Evolutionary conservation across 2,113 vertebrate species (phyloP).

Genomic region (Ondatra zibethicus): DNA sequence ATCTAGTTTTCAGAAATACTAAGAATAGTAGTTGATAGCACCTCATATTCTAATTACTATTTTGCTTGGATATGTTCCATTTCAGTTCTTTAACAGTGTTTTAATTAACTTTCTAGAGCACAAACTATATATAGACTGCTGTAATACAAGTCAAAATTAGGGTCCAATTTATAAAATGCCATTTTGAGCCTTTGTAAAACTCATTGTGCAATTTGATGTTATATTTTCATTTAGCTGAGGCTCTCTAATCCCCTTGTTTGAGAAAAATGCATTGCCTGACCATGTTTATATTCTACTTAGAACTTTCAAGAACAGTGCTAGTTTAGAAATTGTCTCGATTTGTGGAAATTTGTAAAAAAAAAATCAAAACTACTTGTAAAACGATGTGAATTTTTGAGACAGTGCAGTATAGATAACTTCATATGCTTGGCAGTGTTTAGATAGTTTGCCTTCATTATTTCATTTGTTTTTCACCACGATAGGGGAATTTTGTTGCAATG

Average conservation of each 20-base stretch:
- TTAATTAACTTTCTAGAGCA: conserved; percentile 46
- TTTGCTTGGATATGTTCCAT: conserved; percentile 48
- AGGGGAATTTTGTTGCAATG: neutral
- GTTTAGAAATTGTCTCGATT: conserved; percentile 53
- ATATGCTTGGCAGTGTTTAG: conserved; percentile 12
- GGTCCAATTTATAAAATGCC: conserved; percentile 46
- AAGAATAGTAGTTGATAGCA: neutral
- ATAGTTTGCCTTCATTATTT: conserved; percentile 52
- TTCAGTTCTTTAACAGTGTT: conserved; percentile 21
- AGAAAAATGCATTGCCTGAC: conserved; percentile 24
- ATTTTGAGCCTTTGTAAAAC: conserved; percentile 46
- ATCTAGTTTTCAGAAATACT: conserved; percentile 43
- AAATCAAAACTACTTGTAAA: conserved; percentile 65
- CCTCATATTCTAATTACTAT: conserved; percentile 13
- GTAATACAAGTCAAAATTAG: neutral
- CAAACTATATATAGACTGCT: conserved; percentile 17
- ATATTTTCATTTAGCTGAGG: conserved; percentile 50
- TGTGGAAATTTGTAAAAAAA: conserved; percentile 51
- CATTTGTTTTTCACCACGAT: neutral
- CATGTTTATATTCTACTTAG: conserved; percentile 51
- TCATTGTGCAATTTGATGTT: conserved; percentile 23
- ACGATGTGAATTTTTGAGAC: conserved; percentile 1
- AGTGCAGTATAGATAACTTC: conserved; percentile 30
- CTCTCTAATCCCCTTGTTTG: neutral
- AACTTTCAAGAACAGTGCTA: conserved; percentile 30